Base-by-base conservation (phyloP, 2,888 invertebrate genomes). In the Aspidiotus rigidus region DNA sequence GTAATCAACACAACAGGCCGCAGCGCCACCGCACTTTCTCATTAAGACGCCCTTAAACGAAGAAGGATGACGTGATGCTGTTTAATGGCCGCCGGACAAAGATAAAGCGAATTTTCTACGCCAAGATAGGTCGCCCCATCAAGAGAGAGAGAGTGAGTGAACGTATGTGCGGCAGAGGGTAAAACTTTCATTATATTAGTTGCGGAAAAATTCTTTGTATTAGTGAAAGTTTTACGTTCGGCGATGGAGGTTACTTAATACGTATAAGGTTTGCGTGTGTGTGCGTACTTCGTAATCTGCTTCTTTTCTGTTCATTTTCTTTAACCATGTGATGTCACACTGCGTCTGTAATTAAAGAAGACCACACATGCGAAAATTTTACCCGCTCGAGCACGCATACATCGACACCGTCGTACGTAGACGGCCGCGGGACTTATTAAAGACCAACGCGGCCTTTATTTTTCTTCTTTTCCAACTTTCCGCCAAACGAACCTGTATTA, bases 101-200 rank as follows among this genome's bases (percentile, higher is more conserved):
- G 69, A 69, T 62, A 67, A 60, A 67, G 67, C 67, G 67, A 67
- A 67, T 67, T 67, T 67, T 39, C 40, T 59, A 60, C 28, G 67
- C 59, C 15, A 59, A 41, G 60, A 59, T 57, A 59, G 28, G 39
- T 28, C 28, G 59, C 10, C 17, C 39, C 59, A 17, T 59, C 17
- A 28, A 28, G 28, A 28, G 28, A 28, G 28, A 28, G 28, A 28
- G 28, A 28, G 28, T 28, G 28, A 28, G 28, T 28, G 28, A 28
- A 28, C 28, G 28, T 28, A 28, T 28, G 28, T 28, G 28, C 28
- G 28, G 28, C 9, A 16, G 56, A 62, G 69, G 62, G 69, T 42
- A 69, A 69, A 69, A 69, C 69, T 69, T 69, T 69, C 69, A 69
- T 69, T 69, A 69, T 69, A 69, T 69, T 69, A 69, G 62, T 62